Base-by-base conservation (phyloP, 2,797 vertebrate species). In the Toxotes lorentzi region DNA sequence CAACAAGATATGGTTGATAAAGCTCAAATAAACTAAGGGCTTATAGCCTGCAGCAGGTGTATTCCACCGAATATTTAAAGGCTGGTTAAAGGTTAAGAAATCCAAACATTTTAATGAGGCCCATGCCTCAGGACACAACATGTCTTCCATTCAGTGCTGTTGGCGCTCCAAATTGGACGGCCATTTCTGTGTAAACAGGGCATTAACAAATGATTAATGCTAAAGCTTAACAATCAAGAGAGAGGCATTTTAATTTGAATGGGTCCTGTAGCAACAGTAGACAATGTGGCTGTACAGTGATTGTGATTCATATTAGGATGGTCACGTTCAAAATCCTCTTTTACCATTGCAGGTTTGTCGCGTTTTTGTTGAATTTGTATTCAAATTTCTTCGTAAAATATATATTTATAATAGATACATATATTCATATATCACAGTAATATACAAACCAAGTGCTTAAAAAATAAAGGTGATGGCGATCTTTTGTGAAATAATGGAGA, bases 401-500 rank as follows among this genome's bases (percentile, higher is more conserved):
- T 92, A 95, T 89, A 93, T 92, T 93, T 92, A 88, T 91, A 92
- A 93, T 94, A 94, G 89, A 93, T 94, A 95, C 92, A 92, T 94
- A 90, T 93, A 89, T 92, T 92, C 78, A 93, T 94, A 95, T 93
- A 88, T 95, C 91, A 95, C 95, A 95, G 86, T 93, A 86, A 93
- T 95, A 88, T 95, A 95, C 92, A 96, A 94, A 93, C 79, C 87
- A 95, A 95, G 94, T 95, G 94, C 94, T 94, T 94, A 85, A 93
- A 92, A 95, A 93, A 92, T 90, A 92, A 92, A 91, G 85, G 85
- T 83, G 85, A 91, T 82, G 83, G 88, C 71, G 38, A 86, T 87
- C 73, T 92, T 88, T 86, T 60, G 76, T 76, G 80, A 88, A 78
- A 73, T 80, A 70, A 86, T 83, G 81, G 63, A 91, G 73, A 86